phyloP scores from a whole-genome alignment of 2,113 vertebrate species.

The Corydoras sp. region DNA sequence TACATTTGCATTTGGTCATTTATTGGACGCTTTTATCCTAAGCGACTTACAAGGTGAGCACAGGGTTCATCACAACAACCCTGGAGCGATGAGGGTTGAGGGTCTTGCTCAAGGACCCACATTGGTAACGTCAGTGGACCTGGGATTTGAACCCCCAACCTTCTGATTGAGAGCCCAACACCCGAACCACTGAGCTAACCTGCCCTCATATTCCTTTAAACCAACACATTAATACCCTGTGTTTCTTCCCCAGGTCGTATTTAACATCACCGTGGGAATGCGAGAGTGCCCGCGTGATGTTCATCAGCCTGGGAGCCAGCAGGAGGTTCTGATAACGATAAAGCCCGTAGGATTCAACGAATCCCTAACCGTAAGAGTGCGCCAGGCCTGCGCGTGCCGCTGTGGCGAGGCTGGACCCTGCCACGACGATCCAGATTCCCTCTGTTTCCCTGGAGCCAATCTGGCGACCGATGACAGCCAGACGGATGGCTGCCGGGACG shows the following conservation, averaged over 20 bases:
- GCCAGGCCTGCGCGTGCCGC: constrained; percentile 72
- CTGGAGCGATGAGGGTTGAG: no score
- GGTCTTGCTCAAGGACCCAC: no score
- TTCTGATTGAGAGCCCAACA: no score
- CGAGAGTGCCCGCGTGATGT: constrained; percentile 64
- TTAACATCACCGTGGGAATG: constrained; percentile 83
- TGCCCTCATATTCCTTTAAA: background rate
- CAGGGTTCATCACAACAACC: no score
- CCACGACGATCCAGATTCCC: constrained; percentile 53
- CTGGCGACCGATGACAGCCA: constrained; percentile 25
- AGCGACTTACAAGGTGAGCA: no score
- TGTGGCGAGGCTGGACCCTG: constrained; percentile 66
- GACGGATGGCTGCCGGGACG: constrained; percentile 57
- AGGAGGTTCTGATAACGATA: constrained; percentile 68
- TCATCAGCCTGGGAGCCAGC: constrained; percentile 49
- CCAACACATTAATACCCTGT: background rate
- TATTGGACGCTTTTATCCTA: no score
- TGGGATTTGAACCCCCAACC: no score
- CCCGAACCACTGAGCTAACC: no score
- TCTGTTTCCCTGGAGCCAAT: constrained; percentile 36
- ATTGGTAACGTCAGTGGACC: no score
- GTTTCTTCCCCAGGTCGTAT: constrained; percentile 47
- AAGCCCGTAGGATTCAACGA: constrained; percentile 94
- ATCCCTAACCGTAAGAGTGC: constrained; percentile 72
- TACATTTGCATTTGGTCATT: no score